Evolutionary conservation across 1,140 invertebrate species (phyloP), one percentile per base, ranked within the genome.

Genomic region (Scylla paramamosain): DNA sequence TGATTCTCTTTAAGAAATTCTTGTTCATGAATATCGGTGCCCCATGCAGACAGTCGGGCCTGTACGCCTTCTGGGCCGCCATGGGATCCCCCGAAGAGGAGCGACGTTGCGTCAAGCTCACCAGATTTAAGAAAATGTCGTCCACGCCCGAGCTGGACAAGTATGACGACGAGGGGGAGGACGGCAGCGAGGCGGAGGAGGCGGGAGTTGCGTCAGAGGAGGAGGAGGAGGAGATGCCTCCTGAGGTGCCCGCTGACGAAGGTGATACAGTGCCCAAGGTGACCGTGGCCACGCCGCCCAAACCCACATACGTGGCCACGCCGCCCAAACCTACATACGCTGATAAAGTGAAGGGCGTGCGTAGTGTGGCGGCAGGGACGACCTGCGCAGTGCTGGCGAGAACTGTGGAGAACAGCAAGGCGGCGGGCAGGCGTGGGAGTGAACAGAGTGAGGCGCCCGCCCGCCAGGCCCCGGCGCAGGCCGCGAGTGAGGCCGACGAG

Each of bases 1-100:
- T 95, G 94, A 95, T 92, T 92, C 88, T 95, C 31, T 39, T 95
- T 29, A 92, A 59, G 59, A 95, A 95, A 93, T 82, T 93, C 45
- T 88, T 95, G 91, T 95, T 95, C 25, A 95, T 95, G 94, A 93
- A 95, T 95, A 92, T 95, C 94, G 46, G 94, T 95, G 91, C 91
- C 91, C 91, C 94, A 95, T 95, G 94, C 91, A 92, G 94, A 95
- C 91, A 95, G 91, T 95, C 94, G 31, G 94, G 94, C 83, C 94
- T 95, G 8, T 95, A 95, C 77, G 16, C 91, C 8, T 92, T 95
- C 29, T 87, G 77, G 94, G 91, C 91, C 84, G 39, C 84, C 45
- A 95, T 95, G 94, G 94, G 91, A 16, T 46, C 94, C 32, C 94
- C 94, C 32, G 94, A 95, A 45, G 84, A 95, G 39, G 94, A 95